Base-by-base conservation (phyloP, 1,140 invertebrate genomes). In the Trichoplusia ni region DNA sequence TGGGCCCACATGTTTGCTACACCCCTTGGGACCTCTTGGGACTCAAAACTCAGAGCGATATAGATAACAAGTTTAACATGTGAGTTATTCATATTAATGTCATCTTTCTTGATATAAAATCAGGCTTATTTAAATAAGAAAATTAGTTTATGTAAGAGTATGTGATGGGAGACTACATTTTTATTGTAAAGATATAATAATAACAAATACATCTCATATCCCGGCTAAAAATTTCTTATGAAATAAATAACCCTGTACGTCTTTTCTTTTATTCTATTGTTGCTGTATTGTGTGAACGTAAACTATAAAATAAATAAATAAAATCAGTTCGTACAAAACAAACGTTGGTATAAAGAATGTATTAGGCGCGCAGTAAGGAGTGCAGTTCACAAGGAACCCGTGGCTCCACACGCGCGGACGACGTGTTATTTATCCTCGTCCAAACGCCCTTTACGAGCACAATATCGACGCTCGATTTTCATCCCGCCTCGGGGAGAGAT, bases 401-500 rank as follows among this genome's bases (percentile, higher is more conserved):
- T 19, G 8, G 19, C 47, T 40, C 23, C 11, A 23, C 71, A 70
- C 63, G 63, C 18, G 16, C 38, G 72, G 64, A 62, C 71, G 63
- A 76, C 70, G 69, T 79, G 75, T 81, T 83, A 82, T 83, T 83
- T 83, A 84, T 83, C 67, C 73, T 66, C 70, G 67, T 67, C 61
- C 71, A 53, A 77, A 75, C 74, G 65, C 69, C 73, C 69, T 80
- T 82, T 82, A 84, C 79, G 75, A 76, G 77, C 75, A 73, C 78
- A 81, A 82, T 81, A 84, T 77, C 69, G 79, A 69, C 71, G 65
- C 66, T 78, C 78, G 75, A 82, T 85, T 82, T 82, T 78, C 77
- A 79, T 80, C 71, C 72, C 66, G 73, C 76, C 73, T 73, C 69
- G 46, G 75, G 74, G 79, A 77, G 67, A 76, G 69, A 79, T 82